These are phyloP conservation scores for Lacerta agilis DNA, from an alignment of 2,797 vertebrate genomes.

Conservation along the genomic window DNA sequence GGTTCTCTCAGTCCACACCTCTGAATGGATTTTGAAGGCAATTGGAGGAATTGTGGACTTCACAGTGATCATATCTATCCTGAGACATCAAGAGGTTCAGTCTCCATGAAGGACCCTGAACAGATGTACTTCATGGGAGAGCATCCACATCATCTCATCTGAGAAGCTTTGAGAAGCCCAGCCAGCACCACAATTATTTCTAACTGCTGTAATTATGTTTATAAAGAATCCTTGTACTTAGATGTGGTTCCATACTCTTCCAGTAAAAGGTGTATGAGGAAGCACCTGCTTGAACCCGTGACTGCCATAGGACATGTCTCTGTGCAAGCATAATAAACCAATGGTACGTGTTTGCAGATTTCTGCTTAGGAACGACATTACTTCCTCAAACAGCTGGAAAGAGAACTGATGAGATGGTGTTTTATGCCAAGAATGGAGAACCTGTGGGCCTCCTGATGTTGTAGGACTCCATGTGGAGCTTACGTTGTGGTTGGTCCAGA, in stretches of 20 bases:
- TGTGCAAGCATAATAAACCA: background rate
- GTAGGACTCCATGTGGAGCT: too few relatives aligned
- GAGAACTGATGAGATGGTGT: too few relatives aligned
- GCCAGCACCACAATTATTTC: background rate
- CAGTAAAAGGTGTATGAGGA: background rate
- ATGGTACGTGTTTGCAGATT: background rate
- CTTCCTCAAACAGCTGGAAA: too few relatives aligned
- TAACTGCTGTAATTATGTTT: background rate
- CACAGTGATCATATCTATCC: too few relatives aligned
- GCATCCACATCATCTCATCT: background rate
- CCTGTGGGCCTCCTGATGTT: too few relatives aligned
- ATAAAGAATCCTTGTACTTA: background rate
- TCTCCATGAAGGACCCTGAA: background rate
- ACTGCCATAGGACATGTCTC: background rate
- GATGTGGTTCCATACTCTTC: background rate
- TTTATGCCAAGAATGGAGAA: too few relatives aligned
- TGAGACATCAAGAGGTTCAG: too few relatives aligned
- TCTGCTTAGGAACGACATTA: background rate
- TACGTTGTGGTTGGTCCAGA: too few relatives aligned
- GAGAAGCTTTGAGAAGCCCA: background rate
- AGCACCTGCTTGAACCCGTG: background rate
- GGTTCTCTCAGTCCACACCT: too few relatives aligned
- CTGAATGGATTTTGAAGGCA: too few relatives aligned
- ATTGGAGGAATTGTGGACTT: too few relatives aligned
- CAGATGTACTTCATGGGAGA: background rate